A percentile compares a stretch with the other conserved stretches of the same genome.
These are phyloP conservation scores for Crenuchus spilurus DNA, from an alignment of 2,797 vertebrate genomes.

Conservation along the genomic window DNA sequence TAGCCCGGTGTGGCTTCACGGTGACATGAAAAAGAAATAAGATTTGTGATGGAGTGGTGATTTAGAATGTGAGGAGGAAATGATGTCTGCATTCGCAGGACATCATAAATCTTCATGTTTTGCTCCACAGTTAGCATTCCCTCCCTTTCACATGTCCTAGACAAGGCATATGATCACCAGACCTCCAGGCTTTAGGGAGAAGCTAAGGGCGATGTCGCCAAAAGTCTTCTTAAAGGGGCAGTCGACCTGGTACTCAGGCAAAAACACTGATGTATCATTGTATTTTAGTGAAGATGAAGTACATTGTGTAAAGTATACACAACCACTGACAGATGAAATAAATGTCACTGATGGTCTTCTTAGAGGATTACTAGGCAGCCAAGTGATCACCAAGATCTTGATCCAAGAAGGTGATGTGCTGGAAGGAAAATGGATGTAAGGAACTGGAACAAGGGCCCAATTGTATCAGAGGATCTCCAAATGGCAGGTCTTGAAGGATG, in stretches of 20 bases:
- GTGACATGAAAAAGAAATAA: conserved; percentile 28
- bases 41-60: conserved; percentile 60
- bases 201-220: conserved; percentile 24
- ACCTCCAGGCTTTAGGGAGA: conserved; percentile 27
- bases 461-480: too few species aligned
- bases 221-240: background rate
- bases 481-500: too few species aligned
- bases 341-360: too few species aligned
- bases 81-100: conserved; percentile 61
- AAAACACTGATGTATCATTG: too few species aligned
- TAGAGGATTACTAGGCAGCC: too few species aligned
- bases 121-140: conserved; percentile 49
- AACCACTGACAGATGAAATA: too few species aligned
- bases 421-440: too few species aligned
- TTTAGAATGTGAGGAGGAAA: conserved; percentile 74
- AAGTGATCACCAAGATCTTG: too few species aligned
- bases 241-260: background rate
- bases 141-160: conserved; percentile 11
- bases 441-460: too few species aligned
- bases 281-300: too few species aligned
- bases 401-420: too few species aligned
- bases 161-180: conserved; percentile 32
- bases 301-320: too few species aligned
- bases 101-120: conserved; percentile 77
- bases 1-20: background rate